A percentile compares a stretch with the other conserved stretches of the same genome.
These are phyloP conservation scores for Enteromius fasciolatus DNA, from an alignment of 2,797 vertebrate species.

Conservation along the genomic window DNA sequence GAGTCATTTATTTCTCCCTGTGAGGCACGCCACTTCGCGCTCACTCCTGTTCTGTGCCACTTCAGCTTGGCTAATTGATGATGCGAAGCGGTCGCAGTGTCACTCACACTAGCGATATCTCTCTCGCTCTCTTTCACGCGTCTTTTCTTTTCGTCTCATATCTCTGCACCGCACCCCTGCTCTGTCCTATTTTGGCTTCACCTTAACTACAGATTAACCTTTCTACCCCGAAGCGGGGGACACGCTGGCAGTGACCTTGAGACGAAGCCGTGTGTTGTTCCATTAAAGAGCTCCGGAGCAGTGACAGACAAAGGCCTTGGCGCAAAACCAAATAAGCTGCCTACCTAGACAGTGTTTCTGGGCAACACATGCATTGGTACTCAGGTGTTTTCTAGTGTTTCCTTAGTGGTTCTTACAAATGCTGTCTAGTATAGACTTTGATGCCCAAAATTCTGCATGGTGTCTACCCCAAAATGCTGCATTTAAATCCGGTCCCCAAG, in stretches of 20 bases:
- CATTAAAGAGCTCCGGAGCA: not conserved
- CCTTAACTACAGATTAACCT: conserved; percentile 54
- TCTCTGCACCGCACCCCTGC: conserved; percentile 7
- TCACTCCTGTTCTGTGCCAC: conserved; percentile 32
- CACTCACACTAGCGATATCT: conserved; percentile 43
- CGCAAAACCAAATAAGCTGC: not conserved
- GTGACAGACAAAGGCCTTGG: conserved; percentile 55
- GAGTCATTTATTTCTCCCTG: conserved; percentile 63
- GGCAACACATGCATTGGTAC: not conserved
- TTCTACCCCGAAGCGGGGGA: conserved; percentile 33
- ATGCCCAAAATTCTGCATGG: not conserved
- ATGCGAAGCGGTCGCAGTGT: conserved; percentile 62
- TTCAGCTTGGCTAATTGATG: conserved; percentile 60
- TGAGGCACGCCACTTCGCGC: conserved; percentile 54
- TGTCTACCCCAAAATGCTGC: not conserved
- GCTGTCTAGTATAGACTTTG: not conserved
- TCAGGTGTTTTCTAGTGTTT: not conserved
- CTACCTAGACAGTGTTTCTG: conserved; percentile 2
- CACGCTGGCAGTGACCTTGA: conserved; percentile 55
- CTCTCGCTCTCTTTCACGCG: conserved; percentile 8
- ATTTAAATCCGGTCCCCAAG: not conserved
- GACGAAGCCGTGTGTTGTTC: conserved; percentile 37
- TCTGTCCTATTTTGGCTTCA: conserved; percentile 40
- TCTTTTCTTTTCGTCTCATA: conserved; percentile 13
- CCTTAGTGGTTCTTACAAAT: not conserved